Conservation (phyloP, 2,888 invertebrate genomes). For the Drosophila stalkeri region DNA sequence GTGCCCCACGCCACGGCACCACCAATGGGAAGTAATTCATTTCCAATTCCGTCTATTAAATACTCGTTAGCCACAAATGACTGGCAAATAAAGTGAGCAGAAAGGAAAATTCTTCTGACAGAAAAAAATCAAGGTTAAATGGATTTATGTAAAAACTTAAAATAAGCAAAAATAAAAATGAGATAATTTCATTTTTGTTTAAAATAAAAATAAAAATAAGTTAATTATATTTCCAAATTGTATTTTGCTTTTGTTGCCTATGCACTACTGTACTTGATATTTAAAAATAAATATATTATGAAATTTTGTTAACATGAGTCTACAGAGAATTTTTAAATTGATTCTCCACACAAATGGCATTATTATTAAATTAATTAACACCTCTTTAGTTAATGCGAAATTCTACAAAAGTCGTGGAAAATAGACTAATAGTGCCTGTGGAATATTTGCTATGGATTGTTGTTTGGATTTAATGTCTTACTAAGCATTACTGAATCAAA, state of each 20-base stretch:
- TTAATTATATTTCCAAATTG: background rate
- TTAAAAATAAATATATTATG: constrained; percentile 12
- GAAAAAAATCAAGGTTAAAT: background rate
- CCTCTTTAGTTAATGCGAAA: constrained; percentile 23
- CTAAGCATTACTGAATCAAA: constrained; percentile 37
- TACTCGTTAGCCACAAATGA: constrained; percentile 13
- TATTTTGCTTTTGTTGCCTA: background rate
- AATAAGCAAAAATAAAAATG: background rate
- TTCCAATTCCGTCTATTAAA: constrained; percentile 34
- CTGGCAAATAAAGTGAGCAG: background rate
- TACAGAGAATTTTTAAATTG: constrained; percentile 35
- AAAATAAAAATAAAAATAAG: background rate
- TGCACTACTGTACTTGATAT: constrained; percentile 9
- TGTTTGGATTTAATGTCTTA: constrained; percentile 20
- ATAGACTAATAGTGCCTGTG: constrained; percentile 32
- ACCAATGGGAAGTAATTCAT: constrained; percentile 22
- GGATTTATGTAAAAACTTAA: background rate
- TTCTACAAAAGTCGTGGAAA: constrained; percentile 28
- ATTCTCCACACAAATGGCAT: constrained; percentile 41
- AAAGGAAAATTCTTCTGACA: background rate
- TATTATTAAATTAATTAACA: constrained; percentile 45
- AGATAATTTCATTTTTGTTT: background rate
- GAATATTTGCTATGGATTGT: constrained; percentile 32
- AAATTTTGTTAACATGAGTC: background rate
- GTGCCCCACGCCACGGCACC: constrained; percentile 1